These are phyloP conservation scores for Nothura maculosa DNA, from an alignment of 2,797 vertebrate species.

Conservation along the genomic window DNA sequence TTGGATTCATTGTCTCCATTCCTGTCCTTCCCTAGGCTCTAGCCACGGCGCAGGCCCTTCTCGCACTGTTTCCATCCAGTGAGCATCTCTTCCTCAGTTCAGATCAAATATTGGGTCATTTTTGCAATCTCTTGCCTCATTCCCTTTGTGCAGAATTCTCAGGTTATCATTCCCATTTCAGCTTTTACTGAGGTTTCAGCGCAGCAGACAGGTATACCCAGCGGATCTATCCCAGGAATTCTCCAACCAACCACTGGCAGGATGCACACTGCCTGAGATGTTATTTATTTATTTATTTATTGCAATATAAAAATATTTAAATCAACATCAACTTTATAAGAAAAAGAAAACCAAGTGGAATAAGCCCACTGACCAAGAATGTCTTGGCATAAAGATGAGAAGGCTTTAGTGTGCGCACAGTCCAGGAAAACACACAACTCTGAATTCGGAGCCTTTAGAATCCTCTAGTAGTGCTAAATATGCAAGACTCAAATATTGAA, in stretches of 20 bases:
- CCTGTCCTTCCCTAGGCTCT: not conserved
- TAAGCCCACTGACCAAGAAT: not conserved
- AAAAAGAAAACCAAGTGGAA: not conserved
- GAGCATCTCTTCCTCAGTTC: not conserved
- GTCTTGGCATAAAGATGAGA: constrained; percentile 1
- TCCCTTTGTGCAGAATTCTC: not conserved
- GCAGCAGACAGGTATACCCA: not conserved
- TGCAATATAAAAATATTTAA: not conserved
- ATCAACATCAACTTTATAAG: not conserved
- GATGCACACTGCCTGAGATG: not conserved
- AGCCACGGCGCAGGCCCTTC: not conserved
- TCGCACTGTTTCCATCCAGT: not conserved
- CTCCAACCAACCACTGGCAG: not conserved
- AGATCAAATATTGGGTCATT: not conserved
- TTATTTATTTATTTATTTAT: not conserved
- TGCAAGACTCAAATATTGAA: not conserved
- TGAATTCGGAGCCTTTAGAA: not conserved
- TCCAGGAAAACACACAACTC: not conserved
- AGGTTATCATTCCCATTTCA: not conserved
- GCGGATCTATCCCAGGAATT: not conserved
- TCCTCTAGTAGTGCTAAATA: not conserved
- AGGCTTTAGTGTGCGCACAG: constrained; percentile 6
- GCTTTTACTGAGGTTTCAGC: not conserved
- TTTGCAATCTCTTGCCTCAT: not conserved
- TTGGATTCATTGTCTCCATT: not conserved